These are phyloP conservation scores for Neotoxoptera formosana DNA, from an alignment of 1,140 invertebrate species.

Conservation along the genomic window DNA sequence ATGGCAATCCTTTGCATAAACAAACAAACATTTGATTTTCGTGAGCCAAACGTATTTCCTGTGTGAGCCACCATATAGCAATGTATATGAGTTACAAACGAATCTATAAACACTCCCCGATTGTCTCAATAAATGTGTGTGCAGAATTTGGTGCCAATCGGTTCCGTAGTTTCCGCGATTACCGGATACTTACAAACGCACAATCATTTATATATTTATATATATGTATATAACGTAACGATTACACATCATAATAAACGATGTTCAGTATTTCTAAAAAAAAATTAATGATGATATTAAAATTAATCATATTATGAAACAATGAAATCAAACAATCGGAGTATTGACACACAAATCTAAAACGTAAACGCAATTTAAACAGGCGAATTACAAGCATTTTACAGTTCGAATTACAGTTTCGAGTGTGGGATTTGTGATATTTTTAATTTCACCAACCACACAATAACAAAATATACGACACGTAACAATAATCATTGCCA, in stretches of 20 bases:
- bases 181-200: no score
- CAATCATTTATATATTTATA: background rate
- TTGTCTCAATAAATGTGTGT: no score
- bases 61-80: no score
- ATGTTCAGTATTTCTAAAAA: background rate
- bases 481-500: background rate
- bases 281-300: background rate
- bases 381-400: background rate
- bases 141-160: no score
- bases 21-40: no score
- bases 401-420: background rate
- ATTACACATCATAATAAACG: background rate
- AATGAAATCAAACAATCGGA: background rate
- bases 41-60: no score
- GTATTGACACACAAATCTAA: background rate
- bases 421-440: background rate
- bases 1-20: no score
- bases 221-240: background rate
- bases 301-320: background rate
- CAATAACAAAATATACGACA: background rate
- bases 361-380: background rate
- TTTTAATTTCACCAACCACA: background rate
- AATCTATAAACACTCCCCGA: no score
- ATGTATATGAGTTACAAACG: no score
- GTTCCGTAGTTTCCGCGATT: no score